Base-by-base conservation (phyloP, 2,888 invertebrate species). In the Chloroclysta siterata region DNA sequence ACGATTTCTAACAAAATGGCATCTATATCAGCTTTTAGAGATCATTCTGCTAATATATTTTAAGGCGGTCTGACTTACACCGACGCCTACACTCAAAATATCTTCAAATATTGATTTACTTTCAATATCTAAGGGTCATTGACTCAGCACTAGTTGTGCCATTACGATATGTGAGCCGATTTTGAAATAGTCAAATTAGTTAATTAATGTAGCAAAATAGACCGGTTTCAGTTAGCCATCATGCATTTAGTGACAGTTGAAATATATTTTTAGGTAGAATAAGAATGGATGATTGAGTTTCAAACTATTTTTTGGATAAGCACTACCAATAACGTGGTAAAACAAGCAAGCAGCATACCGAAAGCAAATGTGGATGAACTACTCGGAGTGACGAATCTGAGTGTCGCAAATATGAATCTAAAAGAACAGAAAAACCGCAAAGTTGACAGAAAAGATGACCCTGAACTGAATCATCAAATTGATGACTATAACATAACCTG, bases 161-260 rank as follows among this genome's bases (percentile, higher is more conserved):
- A 86, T 88, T 68, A 46, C 65, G 48, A 70, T 72, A 78, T 80
- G 83, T 82, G 77, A 79, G 77, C 71, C 64, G 78, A 78, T 79
- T 78, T 73, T 78, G 70, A 79, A 86, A 89, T 91, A 91, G 90
- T 88, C 84, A 89, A 88, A 90, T 91, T 56, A 90, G 89, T 80
- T 85, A 76, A 87, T 50, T 68, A 83, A 83, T 82, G 85, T 91
- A 91, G 90, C 73, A 76, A 89, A 89, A 91, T 91, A 92, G 87
- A 84, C 92, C 90, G 90, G 92, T 87, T 92, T 92, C 80, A 77
- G 82, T 92, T 92, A 90, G 92, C 83, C 89, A 90, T 91, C 90
- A 8, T 78, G 86, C 89, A 87, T 82, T 84, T 91, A 91, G 89
- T 81, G 77, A 87, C 91, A 90, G 89, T 83, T 80, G 79, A 73